Evolutionary conservation across 2,888 invertebrate genomes (phyloP), one percentile per base, ranked within the genome.

Genomic region (Pyralis farinalis): DNA sequence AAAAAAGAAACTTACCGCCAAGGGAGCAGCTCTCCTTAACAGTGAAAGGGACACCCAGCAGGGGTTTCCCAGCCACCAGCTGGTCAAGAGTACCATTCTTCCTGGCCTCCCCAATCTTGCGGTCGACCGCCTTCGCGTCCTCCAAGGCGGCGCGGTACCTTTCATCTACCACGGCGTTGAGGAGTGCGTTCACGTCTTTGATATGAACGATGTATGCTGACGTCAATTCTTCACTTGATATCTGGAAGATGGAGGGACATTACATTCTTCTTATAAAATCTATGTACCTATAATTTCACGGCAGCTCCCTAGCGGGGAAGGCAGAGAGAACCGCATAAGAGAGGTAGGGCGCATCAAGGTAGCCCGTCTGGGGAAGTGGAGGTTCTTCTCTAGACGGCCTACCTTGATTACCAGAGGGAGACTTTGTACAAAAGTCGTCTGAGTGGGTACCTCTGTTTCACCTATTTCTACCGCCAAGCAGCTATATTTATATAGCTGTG

Each of bases 11-110:
- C 74, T 69, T 10, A 94, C 96, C 96, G 82, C 91, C 91, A 0
- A 96, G 82, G 0, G 91, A 91, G 57, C 96, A 94, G 53, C 94
- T 93, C 71, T 96, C 96, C 68, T 97, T 97, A 0, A 95, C 92
- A 1, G 96, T 95, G 32, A 96, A 90, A 0, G 97, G 97, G 10
- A 97, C 91, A 0, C 97, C 97, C 1, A 96, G 81, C 38, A 97
- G 78, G 0, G 96, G 96, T 48, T 91, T 90, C 10, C 89, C 80
- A 1, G 65, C 67, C 0, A 84, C 69, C 34, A 92, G 63, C 31
- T 82, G 72, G 0, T 84, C 79, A 3, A 87, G 58, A 1, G 63
- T 54, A 0, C 73, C 79, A 27, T 49, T 62, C 31, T 34, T 47
- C 37, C 58, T 67, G 0, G 80, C 73, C 2, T 68, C 74, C 1